phyloP scores from a whole-genome alignment of 2,888 invertebrate species.

The Smittia sp. region DNA sequence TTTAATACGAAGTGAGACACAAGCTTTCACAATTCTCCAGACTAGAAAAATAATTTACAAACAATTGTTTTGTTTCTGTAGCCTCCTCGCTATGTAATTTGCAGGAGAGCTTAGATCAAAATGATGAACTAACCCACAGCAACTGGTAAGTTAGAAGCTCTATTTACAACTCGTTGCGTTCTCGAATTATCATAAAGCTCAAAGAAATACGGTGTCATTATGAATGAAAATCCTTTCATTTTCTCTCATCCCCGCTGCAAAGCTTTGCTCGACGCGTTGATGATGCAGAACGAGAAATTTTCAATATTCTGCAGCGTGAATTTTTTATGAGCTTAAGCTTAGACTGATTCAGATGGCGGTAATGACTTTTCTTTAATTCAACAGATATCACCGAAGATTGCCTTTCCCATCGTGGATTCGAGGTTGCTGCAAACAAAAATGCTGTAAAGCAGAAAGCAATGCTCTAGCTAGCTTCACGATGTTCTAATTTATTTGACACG shows the following conservation, averaged over 20 bases:
- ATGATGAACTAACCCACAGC: no score
- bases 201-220: constrained; percentile 14
- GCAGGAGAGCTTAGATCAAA: no score
- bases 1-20: no score
- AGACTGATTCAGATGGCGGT: not conserved
- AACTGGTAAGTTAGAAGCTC: no score
- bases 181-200: not conserved
- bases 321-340: not conserved
- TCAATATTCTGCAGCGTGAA: not conserved
- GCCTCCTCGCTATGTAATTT: no score
- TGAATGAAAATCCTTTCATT: constrained; percentile 13
- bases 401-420: no score
- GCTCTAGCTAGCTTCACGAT: not conserved
- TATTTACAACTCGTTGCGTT: not conserved
- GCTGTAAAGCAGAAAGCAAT: not conserved
- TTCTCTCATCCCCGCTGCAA: not conserved
- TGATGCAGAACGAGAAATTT: not conserved
- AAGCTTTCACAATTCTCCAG: no score
- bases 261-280: not conserved
- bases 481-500: constrained; percentile 38
- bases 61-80: no score
- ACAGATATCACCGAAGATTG: not conserved
- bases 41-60: no score
- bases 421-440: not conserved
- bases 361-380: not conserved